A percentile compares a stretch with the other conserved stretches of the same genome.
Conservation (phyloP, 2,797 vertebrate genomes). For the Etheostoma perlongum region DNA sequence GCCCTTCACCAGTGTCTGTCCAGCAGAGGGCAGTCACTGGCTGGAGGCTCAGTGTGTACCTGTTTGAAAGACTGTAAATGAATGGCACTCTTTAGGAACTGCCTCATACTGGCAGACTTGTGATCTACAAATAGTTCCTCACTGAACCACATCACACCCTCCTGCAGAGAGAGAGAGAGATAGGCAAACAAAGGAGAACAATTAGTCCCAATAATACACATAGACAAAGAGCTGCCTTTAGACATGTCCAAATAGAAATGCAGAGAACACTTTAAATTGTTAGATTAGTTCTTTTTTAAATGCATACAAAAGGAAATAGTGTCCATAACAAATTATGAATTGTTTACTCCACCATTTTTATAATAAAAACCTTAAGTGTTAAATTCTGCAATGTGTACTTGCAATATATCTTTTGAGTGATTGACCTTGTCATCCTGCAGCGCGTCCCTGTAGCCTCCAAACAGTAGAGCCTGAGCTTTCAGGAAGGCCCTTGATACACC, state of each 20-base stretch:
- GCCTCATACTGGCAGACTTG: conserved; percentile 85
- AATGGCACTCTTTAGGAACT: conserved; percentile 88
- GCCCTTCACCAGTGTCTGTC: background rate
- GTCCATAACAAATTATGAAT: background rate
- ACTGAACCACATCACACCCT: conserved; percentile 83
- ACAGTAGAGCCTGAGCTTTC: conserved; percentile 90
- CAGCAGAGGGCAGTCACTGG: conserved; percentile 52
- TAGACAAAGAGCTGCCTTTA: background rate
- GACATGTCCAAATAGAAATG: background rate
- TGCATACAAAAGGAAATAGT: background rate
- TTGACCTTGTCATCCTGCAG: conserved; percentile 81
- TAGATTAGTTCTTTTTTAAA: background rate
- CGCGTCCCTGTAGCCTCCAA: conserved; percentile 90
- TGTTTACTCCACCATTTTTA: background rate
- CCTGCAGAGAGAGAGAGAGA: conserved; percentile 72
- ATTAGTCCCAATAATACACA: background rate
- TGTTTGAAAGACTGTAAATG: conserved; percentile 94
- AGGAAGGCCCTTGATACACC: conserved; percentile 91
- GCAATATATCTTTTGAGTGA: background rate
- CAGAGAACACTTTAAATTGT: background rate
- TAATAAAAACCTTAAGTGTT: background rate
- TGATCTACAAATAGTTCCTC: conserved; percentile 88
- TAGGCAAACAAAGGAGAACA: background rate
- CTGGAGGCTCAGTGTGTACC: conserved; percentile 70
- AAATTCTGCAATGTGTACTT: too few species aligned